Evolutionary conservation across 2,113 vertebrate species (phyloP), one percentile per base, ranked within the genome.

Genomic region (Crocuta crocuta): DNA sequence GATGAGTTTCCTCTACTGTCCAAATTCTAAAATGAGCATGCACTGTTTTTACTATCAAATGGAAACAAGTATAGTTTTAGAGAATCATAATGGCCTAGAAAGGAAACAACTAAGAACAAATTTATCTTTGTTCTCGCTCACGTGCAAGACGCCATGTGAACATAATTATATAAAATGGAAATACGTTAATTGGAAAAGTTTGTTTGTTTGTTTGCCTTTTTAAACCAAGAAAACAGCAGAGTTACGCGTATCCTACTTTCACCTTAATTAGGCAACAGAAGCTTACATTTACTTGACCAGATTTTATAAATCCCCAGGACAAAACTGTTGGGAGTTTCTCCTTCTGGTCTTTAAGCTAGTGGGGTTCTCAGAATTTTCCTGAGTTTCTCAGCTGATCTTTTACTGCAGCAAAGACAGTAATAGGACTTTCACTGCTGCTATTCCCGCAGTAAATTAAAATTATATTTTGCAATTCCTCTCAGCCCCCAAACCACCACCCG

Each of bases 101-200:
- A 79, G 28, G 45, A 87, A 76, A 76, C 15, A 21, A 43, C 45
- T 74, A 90, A 70, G 10, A 63, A 89, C 35, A 85, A 71, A 68
- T 71, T 74, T 85, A 19, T 24, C 68, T 79, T 58, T 73, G 86
- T 80, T 91, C 80, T 78, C 19, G 78, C 63, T 74, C 39, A 53
- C 58, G 58, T 65, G 39, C 71, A 71, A 91, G 48, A 89, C 80
- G 21, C 21, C n/a, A 95, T 12, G 48, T 50, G 48, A 84, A 74
- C 15, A 15, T 45, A 74, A 68, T 82, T 61, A n/a, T 74, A 68
- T 81, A 23, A 94, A 74, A 91, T 84, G 19, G 23, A 94, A 92
- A 85, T 91, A 85, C 12, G 68, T 84, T 93, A 76, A 84, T 53
- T 83, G 58, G 17, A 86, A 95, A 94, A 96, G 31, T 2, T 33